phyloP scores from a whole-genome alignment of 2,113 vertebrate species.

The Saccopteryx leptura region DNA sequence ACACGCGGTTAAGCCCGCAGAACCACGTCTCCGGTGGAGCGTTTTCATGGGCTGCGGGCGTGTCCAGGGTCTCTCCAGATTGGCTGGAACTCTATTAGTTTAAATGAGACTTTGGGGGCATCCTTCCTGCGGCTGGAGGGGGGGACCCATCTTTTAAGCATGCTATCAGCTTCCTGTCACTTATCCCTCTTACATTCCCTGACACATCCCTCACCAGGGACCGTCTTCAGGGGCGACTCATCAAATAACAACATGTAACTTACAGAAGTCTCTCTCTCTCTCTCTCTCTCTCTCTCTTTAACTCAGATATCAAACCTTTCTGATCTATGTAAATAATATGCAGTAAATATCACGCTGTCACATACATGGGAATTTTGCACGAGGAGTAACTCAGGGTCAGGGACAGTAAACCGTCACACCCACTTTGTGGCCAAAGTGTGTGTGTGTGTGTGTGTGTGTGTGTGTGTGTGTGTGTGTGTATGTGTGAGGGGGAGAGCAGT shows the following conservation, averaged over 20 bases:
- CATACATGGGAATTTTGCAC: not conserved
- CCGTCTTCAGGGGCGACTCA: not conserved
- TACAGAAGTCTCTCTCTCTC: not conserved
- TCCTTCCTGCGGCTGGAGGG: not conserved
- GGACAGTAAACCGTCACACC: not conserved
- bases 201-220: not conserved
- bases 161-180: not conserved
- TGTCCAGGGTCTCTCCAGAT: not conserved
- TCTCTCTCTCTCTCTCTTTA: not conserved
- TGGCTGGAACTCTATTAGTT: not conserved
- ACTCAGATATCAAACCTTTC: not conserved
- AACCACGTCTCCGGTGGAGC: not conserved
- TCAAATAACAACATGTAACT: constrained; percentile 42
- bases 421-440: not conserved
- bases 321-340: not conserved
- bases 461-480: not conserved
- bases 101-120: not conserved
- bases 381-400: not conserved
- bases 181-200: not conserved
- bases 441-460: too few species aligned
- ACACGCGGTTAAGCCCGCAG: constrained; percentile 3
- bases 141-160: not conserved
- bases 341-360: not conserved
- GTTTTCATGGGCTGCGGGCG: not conserved
- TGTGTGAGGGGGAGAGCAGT: not conserved